A percentile compares a stretch with the other conserved stretches of the same genome.
Conservation (phyloP, 2,797 vertebrate genomes). For the Hemibagrus guttatus region DNA sequence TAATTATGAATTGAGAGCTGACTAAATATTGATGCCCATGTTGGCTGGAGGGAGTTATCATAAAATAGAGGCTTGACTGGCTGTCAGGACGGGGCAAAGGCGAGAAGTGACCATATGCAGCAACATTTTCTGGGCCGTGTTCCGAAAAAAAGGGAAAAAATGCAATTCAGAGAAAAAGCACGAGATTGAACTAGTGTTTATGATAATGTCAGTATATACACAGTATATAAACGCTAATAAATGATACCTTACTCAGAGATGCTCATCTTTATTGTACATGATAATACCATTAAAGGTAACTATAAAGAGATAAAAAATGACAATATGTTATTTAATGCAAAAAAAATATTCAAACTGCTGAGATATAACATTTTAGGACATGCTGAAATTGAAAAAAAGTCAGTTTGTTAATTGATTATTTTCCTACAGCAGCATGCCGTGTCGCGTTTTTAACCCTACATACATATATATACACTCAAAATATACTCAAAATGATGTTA, state of each 20-base stretch:
- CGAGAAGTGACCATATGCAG: constrained; percentile 33
- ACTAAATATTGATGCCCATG: constrained; percentile 60
- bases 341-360: neutral
- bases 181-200: neutral
- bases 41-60: constrained; percentile 49
- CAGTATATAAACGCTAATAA: neutral
- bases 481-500: neutral
- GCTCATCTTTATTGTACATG: neutral
- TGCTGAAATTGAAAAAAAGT: neutral
- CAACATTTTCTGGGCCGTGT: constrained; percentile 5
- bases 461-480: too few relatives aligned
- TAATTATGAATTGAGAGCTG: constrained; percentile 60
- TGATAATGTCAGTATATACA: neutral
- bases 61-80: constrained; percentile 46
- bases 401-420: too few relatives aligned
- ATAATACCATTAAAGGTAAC: neutral
- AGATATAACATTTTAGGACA: neutral
- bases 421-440: too few relatives aligned
- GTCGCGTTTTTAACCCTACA: too few relatives aligned
- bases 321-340: neutral
- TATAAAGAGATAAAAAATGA: too few relatives aligned
- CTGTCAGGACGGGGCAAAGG: constrained; percentile 36
- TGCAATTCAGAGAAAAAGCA: neutral
- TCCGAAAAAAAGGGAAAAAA: neutral
- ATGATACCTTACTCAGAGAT: neutral